Base-by-base conservation (phyloP, 2,797 vertebrate species). In the Spea hammondii region DNA sequence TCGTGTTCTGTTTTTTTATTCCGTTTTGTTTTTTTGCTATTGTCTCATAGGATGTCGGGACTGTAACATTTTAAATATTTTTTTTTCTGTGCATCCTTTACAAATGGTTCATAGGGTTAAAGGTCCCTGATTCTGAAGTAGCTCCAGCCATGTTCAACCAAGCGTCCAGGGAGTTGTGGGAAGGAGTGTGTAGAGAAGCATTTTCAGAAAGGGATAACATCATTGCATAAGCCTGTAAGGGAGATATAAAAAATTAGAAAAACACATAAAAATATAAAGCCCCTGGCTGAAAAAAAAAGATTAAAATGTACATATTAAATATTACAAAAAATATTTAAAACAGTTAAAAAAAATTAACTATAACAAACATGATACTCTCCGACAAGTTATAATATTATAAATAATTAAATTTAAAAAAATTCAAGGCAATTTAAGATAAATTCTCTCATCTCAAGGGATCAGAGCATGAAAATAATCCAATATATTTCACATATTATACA, bases 191-290 rank as follows among this genome's bases (percentile, higher is more conserved):
- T 90, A 98, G 95, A 91, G 96, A 91, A 88, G 95, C 88, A 83
- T 97, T 98, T 93, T 99, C 97, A 1, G 97, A 97, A 77, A 99
- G 94, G 86, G 97, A 98, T 90, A 99, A 93, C 97, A 99, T 99
- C 97, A 99, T 98, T 96, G 97, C 96, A 93, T 98, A 99, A 90
- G 97, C 97, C 97, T 99, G 6, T 1, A 32, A 32, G 64, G 75
- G 83, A 11, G 57, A 67, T 5, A 46, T 10, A 46, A 54, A 14
- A 1, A 8, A 57, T 46, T 51, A 48, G 17, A 54, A 51, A 73
- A 65, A 7, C 11, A 71, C 7, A 49, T 46, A 51, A 8, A 12
- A 54, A 78, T 59, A 70, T 17, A 13, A 53, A 8, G 4, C 54
- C 3, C 32, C 32, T 32, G 32, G 3, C 32, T 32, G 2, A 32